Evolutionary conservation across 2,888 invertebrate species (phyloP).

Genomic region (Drosophila sordidula): DNA sequence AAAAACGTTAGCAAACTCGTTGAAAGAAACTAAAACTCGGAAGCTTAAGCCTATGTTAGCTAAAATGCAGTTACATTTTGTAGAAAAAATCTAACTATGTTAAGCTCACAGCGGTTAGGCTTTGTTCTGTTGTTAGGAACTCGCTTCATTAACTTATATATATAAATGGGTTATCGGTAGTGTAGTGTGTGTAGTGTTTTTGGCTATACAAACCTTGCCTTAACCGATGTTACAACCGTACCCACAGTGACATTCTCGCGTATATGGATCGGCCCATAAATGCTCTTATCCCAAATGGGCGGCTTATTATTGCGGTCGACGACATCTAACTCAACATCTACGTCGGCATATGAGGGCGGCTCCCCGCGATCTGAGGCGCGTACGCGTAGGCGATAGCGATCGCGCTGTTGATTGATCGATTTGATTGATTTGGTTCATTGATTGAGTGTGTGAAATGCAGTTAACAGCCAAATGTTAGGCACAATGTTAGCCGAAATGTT

Average conservation of each 20-base stretch:
- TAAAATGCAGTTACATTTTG: constrained; percentile 52
- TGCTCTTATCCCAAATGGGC: constrained; percentile 97
- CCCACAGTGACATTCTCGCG: constrained; percentile 99
- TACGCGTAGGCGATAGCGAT: constrained; percentile 98
- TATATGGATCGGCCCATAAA: constrained; percentile 99
- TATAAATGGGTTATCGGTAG: constrained; percentile 15
- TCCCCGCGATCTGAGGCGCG: constrained; percentile 98
- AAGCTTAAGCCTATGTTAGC: constrained; percentile 50
- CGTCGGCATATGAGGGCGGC: constrained; percentile 96
- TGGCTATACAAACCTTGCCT: constrained; percentile 96
- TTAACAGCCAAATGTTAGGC: constrained; percentile 51
- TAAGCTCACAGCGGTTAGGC: constrained; percentile 52
- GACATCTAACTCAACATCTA: constrained; percentile 98
- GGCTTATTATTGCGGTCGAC: constrained; percentile 99
- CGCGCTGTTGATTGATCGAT: constrained; percentile 88
- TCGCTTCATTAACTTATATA: constrained; percentile 17
- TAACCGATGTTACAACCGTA: constrained; percentile 98
- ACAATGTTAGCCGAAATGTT: constrained; percentile 34
- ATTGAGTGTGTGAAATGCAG: constrained; percentile 22
- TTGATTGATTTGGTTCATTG: constrained; percentile 30
- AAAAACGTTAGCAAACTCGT: constrained; percentile 19
- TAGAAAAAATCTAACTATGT: constrained; percentile 49
- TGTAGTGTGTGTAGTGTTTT: constrained; percentile 42
- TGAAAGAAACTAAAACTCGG: constrained; percentile 24
- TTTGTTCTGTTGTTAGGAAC: constrained; percentile 33